Base-by-base conservation (phyloP, 2,888 invertebrate genomes). In the Steinernema scapterisci region DNA sequence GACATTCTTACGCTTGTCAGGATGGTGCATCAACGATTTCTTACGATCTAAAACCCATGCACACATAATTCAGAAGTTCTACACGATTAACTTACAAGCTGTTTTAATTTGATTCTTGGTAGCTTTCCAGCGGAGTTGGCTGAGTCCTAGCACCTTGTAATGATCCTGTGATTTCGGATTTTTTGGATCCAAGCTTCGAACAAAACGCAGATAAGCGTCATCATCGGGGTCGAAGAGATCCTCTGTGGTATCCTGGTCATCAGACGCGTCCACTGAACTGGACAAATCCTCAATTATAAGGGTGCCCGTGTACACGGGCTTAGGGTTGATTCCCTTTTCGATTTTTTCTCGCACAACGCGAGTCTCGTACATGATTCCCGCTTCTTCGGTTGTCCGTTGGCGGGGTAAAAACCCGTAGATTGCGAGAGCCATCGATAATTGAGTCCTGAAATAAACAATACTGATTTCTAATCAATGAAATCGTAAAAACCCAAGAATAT, bases 11-110 rank as follows among this genome's bases (percentile, higher is more conserved):
- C 97, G 92, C 89, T 99, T 99, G 88, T 99, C 99, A 0, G 99
- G 99, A 90, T 99, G 99, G 88, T 99, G 97, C 85, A 92, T 93
- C 73, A 99, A 90, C 70, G 95, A 94, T 89, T 93, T 93, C 87
- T 92, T 92, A 79, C 92, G 91, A 84, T 92, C 92, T 92, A 56
- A 77, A 79, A n/a, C n/a, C n/a, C 71, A 72, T 13, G 21, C 5
- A 25, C 70, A 72, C 6, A 27, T 11, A 9, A 2, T 7, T 38
- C 13, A 46, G 38, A 52, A 48, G 21, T 27, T 72, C n/a, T n/a
- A n/a, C 3, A 38, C 9, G 38, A 3, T 38, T 9, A 3, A 89
- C 91, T 93, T 91, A 91, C 96, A 97, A 27, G 96, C 95, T 86
- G 92, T 92, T 88, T 95, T 95, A 78, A 99, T 95, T 85, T 96